Percentiles rank a stretch among this genome's conserved stretches.
Evolutionary conservation across 2,113 vertebrate genomes (phyloP).

Genomic region (Salvator merianae): DNA sequence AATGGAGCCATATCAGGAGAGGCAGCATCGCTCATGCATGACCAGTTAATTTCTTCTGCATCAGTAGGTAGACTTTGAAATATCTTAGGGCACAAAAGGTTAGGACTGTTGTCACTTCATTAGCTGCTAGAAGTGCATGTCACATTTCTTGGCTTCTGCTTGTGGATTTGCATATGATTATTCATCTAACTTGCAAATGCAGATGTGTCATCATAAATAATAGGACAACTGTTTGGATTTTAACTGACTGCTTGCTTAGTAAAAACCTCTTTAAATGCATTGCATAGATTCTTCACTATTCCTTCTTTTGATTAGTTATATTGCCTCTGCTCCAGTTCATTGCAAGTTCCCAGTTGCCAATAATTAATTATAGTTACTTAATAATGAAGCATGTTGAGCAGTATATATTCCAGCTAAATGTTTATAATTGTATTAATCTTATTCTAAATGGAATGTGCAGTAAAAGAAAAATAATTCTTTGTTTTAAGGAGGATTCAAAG

Average conservation of each 20-base stretch:
- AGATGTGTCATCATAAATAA: slow-evolving; percentile 12
- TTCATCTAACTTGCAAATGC: slow-evolving; percentile 31
- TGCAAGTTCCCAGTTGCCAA: not conserved
- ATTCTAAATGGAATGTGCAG: slow-evolving; percentile 38
- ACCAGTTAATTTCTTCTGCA: slow-evolving; percentile 56
- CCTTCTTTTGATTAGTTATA: not conserved
- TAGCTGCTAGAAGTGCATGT: slow-evolving; percentile 15
- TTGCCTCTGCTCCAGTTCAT: not conserved
- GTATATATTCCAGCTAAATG: not conserved
- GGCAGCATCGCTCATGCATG: slow-evolving; percentile 38
- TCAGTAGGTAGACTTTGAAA: slow-evolving; percentile 50
- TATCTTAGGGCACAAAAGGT: slow-evolving; percentile 39
- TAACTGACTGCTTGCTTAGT: not conserved
- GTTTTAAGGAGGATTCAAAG: too few relatives aligned
- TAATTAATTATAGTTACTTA: not conserved
- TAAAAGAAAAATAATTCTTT: too few relatives aligned
- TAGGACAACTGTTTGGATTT: not conserved
- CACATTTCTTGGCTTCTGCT: slow-evolving; percentile 21
- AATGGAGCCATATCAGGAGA: slow-evolving; percentile 49
- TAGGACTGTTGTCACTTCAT: slow-evolving; percentile 39
- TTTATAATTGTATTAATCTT: not conserved
- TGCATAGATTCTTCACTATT: accelerated
- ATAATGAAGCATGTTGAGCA: not conserved
- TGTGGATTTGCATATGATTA: not conserved
- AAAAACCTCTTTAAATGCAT: slow-evolving; percentile 1